phyloP scores from a whole-genome alignment of 2,113 vertebrate species.

The Pseudolaguvia tuberculata region DNA sequence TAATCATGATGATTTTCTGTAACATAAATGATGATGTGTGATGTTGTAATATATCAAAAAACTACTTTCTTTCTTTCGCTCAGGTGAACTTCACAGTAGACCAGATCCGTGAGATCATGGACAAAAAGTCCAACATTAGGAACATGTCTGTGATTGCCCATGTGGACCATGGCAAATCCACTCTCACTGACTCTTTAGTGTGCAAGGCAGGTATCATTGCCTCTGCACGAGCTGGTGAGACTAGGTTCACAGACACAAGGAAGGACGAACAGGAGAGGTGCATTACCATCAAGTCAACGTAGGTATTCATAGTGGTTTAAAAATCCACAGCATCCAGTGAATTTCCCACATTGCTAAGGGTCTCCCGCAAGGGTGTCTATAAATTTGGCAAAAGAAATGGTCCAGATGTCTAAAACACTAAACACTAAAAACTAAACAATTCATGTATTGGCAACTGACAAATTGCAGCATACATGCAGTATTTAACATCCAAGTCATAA shows the following conservation, averaged over 20 bases:
- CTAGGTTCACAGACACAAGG: conserved; percentile 53
- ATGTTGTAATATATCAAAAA: too few relatives aligned
- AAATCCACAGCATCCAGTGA: not conserved
- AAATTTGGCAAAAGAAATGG: not conserved
- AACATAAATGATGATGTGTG: not conserved
- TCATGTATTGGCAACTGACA: conserved; percentile 4
- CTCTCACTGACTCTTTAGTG: conserved; percentile 55
- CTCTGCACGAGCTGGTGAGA: conserved; percentile 52
- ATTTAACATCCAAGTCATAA: conserved; percentile 10
- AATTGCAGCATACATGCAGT: not conserved
- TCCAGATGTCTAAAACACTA: not conserved
- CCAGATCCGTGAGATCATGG: conserved; percentile 58
- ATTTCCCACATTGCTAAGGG: not conserved
- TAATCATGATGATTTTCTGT: not conserved
- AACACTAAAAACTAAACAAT: not conserved
- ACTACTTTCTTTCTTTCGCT: conserved; percentile 4
- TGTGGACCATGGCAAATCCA: conserved; percentile 58
- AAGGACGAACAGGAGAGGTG: conserved; percentile 60
- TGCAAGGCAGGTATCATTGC: conserved; percentile 55
- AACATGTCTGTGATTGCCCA: conserved; percentile 62
- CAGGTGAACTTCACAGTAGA: conserved; percentile 61
- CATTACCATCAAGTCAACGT: conserved; percentile 54
- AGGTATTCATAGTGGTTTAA: conserved; percentile 35
- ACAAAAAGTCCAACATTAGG: conserved; percentile 62
- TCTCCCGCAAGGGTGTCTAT: not conserved